A percentile compares a stretch with the other conserved stretches of the same genome.
Conservation (phyloP, 2,797 vertebrate genomes). For the Mergus octosetaceus region DNA sequence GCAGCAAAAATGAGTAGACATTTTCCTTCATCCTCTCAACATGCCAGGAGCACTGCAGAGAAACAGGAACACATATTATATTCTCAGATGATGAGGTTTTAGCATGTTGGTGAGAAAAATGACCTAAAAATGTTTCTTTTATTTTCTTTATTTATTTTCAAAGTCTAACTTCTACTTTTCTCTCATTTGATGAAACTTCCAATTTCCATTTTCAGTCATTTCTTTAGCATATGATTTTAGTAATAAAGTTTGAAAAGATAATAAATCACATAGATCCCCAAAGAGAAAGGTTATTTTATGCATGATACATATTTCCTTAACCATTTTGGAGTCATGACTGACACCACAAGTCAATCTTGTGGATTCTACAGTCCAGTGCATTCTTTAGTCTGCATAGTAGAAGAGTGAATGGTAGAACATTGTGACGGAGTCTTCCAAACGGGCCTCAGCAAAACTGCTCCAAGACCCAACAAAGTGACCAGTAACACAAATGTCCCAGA, state of each 20-base stretch:
- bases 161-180: not conserved
- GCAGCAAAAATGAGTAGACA: not conserved
- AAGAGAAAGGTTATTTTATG: not conserved
- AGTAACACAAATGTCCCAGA: not conserved
- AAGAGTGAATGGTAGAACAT: not conserved
- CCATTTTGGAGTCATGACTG: not conserved
- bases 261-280: not conserved
- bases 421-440: not conserved
- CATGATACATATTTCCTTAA: not conserved
- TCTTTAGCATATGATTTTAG: not conserved
- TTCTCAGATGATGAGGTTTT: not conserved
- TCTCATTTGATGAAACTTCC: not conserved
- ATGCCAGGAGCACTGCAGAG: not conserved
- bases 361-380: not conserved
- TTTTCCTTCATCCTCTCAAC: not conserved
- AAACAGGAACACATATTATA: not conserved
- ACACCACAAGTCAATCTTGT: not conserved
- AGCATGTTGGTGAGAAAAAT: not conserved
- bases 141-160: not conserved
- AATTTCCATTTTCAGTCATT: not conserved
- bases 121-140: rapidly evolving
- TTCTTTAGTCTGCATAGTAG: not conserved
- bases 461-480: not conserved
- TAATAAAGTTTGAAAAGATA: not conserved
- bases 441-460: not conserved